phyloP scores from a whole-genome alignment of 1,140 invertebrate genomes.

The Chionoecetes opilio region DNA sequence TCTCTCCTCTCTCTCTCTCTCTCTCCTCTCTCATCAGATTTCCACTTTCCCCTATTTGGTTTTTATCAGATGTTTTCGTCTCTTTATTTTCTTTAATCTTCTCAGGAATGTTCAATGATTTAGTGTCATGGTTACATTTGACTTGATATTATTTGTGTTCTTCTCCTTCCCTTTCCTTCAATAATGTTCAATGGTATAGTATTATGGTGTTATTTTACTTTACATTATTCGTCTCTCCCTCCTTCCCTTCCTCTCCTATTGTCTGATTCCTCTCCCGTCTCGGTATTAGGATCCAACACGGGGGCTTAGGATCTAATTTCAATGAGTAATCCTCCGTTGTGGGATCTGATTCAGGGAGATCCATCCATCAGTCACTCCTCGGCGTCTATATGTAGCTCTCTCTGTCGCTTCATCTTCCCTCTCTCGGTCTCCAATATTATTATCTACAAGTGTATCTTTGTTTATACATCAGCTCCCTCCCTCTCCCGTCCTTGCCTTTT shows the following conservation, averaged over 20 bases:
- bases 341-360: neutral
- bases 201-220: no score
- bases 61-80: no score
- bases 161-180: no score
- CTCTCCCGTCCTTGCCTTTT: neutral
- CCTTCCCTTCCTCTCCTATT: neutral
- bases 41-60: no score
- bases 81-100: no score
- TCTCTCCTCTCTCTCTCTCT: no score
- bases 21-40: no score
- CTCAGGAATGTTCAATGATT: no score
- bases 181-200: no score
- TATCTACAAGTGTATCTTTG: neutral
- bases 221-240: neutral
- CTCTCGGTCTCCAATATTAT: constrained; percentile 12
- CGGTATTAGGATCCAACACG: neutral
- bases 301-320: constrained; percentile 9
- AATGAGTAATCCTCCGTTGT: constrained; percentile 17
- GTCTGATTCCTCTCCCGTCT: neutral
- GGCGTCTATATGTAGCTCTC: no score
- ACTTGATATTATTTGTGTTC: no score
- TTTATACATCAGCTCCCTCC: constrained; percentile 10
- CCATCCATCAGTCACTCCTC: neutral
- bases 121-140: no score
- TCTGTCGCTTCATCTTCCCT: neutral